These are phyloP conservation scores for Hyles euphorbiae DNA, from an alignment of 1,140 invertebrate species.

Conservation along the genomic window DNA sequence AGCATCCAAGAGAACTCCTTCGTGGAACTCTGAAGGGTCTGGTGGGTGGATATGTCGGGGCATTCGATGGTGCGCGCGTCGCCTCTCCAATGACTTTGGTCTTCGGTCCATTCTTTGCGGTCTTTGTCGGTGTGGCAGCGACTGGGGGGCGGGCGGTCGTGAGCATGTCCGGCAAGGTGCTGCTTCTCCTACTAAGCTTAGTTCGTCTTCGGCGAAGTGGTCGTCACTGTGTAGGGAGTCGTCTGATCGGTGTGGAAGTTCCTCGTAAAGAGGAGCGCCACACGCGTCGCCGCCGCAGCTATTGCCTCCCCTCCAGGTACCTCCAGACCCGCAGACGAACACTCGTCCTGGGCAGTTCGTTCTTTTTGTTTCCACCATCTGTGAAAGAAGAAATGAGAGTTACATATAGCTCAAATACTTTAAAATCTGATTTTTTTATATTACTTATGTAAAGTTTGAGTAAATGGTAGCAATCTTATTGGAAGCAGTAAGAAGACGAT, in stretches of 20 bases:
- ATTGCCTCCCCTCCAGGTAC: slow-evolving; percentile 58
- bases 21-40: slow-evolving; percentile 73
- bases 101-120: slow-evolving; percentile 59
- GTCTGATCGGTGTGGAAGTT: slow-evolving; percentile 65
- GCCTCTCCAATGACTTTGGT: slow-evolving; percentile 60
- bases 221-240: slow-evolving; percentile 71
- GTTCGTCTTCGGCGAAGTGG: slow-evolving; percentile 72
- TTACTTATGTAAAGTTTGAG: neutral
- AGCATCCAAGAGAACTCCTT: slow-evolving; percentile 75
- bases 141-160: slow-evolving; percentile 51
- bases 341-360: slow-evolving; percentile 61
- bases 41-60: slow-evolving; percentile 60
- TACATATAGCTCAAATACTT: neutral
- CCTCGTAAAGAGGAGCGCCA: slow-evolving; percentile 69
- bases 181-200: slow-evolving; percentile 70
- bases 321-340: slow-evolving; percentile 59
- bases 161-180: slow-evolving; percentile 63
- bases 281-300: slow-evolving; percentile 56
- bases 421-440: neutral
- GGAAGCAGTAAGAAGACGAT: no score
- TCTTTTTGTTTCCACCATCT: slow-evolving; percentile 70
- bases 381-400: slow-evolving; percentile 24
- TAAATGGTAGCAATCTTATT: no score
- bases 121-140: slow-evolving; percentile 58
- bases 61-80: slow-evolving; percentile 57